phyloP scores from a whole-genome alignment of 2,113 vertebrate genomes.

The Andinoacara biseriatus region DNA sequence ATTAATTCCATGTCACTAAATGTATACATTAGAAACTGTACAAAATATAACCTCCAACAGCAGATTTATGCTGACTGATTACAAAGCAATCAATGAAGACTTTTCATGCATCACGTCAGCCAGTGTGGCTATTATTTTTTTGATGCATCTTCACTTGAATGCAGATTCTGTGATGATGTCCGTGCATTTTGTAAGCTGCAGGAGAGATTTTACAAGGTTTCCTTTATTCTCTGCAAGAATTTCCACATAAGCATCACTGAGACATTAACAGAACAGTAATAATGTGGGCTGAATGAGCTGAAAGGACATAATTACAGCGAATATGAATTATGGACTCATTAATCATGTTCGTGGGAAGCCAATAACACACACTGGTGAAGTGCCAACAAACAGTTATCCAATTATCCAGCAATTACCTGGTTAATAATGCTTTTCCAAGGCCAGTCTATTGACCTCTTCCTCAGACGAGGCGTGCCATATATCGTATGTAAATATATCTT shows the following conservation, averaged over 20 bases:
- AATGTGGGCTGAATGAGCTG: constrained; percentile 44
- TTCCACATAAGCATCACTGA: background rate
- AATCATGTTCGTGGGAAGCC: constrained; percentile 63
- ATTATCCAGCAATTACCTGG: constrained; percentile 70
- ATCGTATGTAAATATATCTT: background rate
- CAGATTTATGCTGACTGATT: constrained; percentile 5
- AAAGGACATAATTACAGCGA: constrained; percentile 60
- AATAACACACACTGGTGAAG: constrained; percentile 49
- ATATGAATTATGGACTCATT: constrained; percentile 67
- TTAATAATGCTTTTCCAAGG: constrained; percentile 65
- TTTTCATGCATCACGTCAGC: background rate
- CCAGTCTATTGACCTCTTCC: constrained; percentile 31
- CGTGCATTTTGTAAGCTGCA: background rate
- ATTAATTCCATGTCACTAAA: constrained; percentile 22
- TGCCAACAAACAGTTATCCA: constrained; percentile 66
- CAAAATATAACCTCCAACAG: background rate
- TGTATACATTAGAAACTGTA: constrained; percentile 9
- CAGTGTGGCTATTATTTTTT: background rate
- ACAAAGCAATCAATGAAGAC: background rate
- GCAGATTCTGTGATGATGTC: background rate
- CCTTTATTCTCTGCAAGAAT: constrained; percentile 9
- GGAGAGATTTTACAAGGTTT: background rate
- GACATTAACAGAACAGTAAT: constrained; percentile 37
- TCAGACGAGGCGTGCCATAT: background rate
- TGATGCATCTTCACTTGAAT: background rate